Evolutionary conservation across 1,140 invertebrate species (phyloP).

Genomic region (Trypoxylus dichotomus): DNA sequence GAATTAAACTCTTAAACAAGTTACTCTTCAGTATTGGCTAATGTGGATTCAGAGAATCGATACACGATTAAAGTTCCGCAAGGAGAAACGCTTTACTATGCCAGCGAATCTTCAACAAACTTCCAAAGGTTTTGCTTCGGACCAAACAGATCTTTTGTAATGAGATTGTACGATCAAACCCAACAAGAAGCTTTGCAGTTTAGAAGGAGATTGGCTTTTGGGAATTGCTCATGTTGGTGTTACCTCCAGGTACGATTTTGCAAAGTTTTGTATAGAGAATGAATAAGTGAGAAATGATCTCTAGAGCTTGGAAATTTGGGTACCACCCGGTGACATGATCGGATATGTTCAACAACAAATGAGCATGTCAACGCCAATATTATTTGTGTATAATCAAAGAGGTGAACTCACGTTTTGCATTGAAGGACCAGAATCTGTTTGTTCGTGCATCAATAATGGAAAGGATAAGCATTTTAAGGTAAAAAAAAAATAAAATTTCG

Average conservation of each 20-base stretch:
- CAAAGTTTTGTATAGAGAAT: not conserved
- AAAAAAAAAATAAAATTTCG: not conserved
- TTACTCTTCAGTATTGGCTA: constrained; percentile 43
- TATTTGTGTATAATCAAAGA: constrained; percentile 55
- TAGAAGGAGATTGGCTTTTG: constrained; percentile 58
- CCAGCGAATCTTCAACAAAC: constrained; percentile 60
- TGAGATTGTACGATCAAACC: constrained; percentile 65
- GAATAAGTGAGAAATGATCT: not conserved
- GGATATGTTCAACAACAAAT: constrained; percentile 59
- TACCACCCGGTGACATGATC: constrained; percentile 60
- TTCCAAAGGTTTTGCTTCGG: constrained; percentile 63
- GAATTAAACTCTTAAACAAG: not conserved
- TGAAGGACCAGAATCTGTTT: constrained; percentile 56
- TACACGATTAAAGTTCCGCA: constrained; percentile 64
- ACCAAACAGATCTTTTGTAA: constrained; percentile 59
- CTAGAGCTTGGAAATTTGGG: constrained; percentile 57
- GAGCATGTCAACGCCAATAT: constrained; percentile 56
- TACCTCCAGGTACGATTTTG: constrained; percentile 42
- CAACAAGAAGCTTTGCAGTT: constrained; percentile 66
- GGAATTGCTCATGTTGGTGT: constrained; percentile 45
- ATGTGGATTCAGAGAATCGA: constrained; percentile 62
- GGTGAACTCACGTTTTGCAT: constrained; percentile 57
- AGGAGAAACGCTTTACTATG: constrained; percentile 65
- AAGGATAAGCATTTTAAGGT: constrained; percentile 58
- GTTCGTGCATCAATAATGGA: constrained; percentile 47